A percentile compares a stretch with the other conserved stretches of the same genome.
Conservation (phyloP, 2,888 invertebrate genomes). For the Pyrgus malvae region DNA sequence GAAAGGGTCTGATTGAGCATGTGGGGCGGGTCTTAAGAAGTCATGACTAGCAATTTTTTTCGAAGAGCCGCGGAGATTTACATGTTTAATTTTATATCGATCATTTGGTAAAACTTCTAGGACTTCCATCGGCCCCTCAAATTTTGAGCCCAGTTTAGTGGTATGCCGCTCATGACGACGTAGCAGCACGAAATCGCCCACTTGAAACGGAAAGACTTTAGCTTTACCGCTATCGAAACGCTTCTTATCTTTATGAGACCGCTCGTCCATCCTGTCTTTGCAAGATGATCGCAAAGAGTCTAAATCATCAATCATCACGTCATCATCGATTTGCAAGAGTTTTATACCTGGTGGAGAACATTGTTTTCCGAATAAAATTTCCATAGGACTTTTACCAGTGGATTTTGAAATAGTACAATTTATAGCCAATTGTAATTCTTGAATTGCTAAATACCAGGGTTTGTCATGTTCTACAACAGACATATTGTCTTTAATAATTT, state of each 20-base stretch:
- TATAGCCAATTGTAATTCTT: constrained; percentile 30
- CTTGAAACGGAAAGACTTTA: not conserved
- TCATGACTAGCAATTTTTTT: too few species aligned
- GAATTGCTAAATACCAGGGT: constrained; percentile 22
- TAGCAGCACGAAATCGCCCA: constrained; percentile 9
- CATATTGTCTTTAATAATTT: constrained; percentile 27
- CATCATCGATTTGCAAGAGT: too few species aligned
- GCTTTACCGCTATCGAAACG: constrained; percentile 7
- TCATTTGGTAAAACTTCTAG: constrained; percentile 8
- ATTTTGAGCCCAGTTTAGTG: constrained; percentile 3
- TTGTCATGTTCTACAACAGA: constrained; percentile 21
- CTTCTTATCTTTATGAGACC: too few species aligned
- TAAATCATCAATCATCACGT: too few species aligned
- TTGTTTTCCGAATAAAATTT: too few species aligned
- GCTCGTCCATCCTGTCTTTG: too few species aligned
- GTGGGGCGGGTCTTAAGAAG: constrained; percentile 1
- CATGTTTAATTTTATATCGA: too few species aligned
- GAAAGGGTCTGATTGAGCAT: constrained; percentile 6
- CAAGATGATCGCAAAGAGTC: too few species aligned
- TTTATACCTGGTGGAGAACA: too few species aligned
- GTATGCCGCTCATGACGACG: constrained; percentile 11
- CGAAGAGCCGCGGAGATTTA: too few species aligned
- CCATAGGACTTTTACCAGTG: constrained; percentile 26
- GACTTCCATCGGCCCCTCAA: constrained; percentile 11
- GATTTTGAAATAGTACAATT: constrained; percentile 30